Conservation (phyloP, 2,888 invertebrate genomes). For the Labia minor region DNA sequence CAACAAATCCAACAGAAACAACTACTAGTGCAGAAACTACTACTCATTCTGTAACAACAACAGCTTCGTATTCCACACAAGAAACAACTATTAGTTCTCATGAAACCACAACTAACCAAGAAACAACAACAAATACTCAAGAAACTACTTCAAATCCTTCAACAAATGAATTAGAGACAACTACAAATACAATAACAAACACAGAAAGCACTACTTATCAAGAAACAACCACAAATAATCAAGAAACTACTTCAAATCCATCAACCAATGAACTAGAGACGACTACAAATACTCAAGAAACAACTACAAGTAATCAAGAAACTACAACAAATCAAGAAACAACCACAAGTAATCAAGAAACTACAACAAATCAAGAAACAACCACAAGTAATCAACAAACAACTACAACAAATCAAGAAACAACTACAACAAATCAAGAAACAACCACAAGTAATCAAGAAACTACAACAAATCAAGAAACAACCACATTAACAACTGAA, state of each 20-base stretch:
- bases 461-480: slow-evolving; percentile 25
- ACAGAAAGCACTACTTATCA: not conserved
- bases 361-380: slow-evolving; percentile 27
- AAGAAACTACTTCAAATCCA: slow-evolving; percentile 16
- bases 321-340: slow-evolving; percentile 21
- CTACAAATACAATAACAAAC: not conserved
- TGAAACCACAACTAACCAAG: not conserved
- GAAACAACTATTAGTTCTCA: slow-evolving; percentile 8
- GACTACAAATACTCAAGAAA: not conserved
- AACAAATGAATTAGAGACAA: not conserved
- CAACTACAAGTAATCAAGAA: slow-evolving; percentile 19
- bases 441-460: slow-evolving; percentile 28
- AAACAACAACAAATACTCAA: slow-evolving; percentile 17
- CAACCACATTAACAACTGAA: slow-evolving; percentile 19
- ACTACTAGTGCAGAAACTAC: not conserved
- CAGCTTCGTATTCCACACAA: too few relatives aligned
- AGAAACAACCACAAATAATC: slow-evolving; percentile 20
- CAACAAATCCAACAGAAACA: not conserved
- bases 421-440: slow-evolving; percentile 23
- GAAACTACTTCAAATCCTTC: slow-evolving; percentile 16
- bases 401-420: slow-evolving; percentile 24
- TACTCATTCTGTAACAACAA: not conserved
- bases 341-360: slow-evolving; percentile 25
- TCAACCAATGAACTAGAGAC: slow-evolving; percentile 18
- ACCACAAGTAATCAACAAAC: slow-evolving; percentile 15